Conservation (phyloP, 2,113 vertebrate genomes). For the Desmodus rotundus region DNA sequence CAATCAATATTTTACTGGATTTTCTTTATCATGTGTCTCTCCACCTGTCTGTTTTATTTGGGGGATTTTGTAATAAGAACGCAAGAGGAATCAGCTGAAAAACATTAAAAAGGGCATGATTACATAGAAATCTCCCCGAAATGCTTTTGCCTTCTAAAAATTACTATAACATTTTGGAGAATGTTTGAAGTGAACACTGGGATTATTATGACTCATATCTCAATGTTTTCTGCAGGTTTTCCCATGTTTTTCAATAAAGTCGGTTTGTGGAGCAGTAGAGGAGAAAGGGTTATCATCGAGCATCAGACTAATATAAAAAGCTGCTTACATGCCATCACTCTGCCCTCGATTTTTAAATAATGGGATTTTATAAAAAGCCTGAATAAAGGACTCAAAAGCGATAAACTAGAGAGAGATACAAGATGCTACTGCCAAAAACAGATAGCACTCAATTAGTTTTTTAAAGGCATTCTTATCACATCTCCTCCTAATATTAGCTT, state of each 20-base stretch:
- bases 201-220: conserved; percentile 28
- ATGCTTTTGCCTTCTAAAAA: neutral
- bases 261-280: conserved; percentile 28
- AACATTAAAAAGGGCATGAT: neutral
- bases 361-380: conserved; percentile 80
- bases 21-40: neutral
- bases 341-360: conserved; percentile 83
- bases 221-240: conserved; percentile 19
- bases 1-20: neutral
- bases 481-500: conserved; percentile 82
- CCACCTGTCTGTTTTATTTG: neutral
- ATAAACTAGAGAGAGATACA: conserved; percentile 77
- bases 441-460: conserved; percentile 81
- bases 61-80: neutral
- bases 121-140: neutral
- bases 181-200: neutral
- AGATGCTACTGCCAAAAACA: conserved; percentile 79
- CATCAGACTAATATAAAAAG: conserved; percentile 75
- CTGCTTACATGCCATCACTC: conserved; percentile 68
- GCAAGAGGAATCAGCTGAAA: neutral
- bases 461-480: conserved; percentile 85
- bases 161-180: neutral
- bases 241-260: conserved; percentile 42
- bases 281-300: conserved; percentile 67
- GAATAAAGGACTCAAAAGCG: conserved; percentile 78